These are phyloP conservation scores for Lasioglossum vierecki DNA, from an alignment of 2,888 invertebrate genomes.

Conservation along the genomic window DNA sequence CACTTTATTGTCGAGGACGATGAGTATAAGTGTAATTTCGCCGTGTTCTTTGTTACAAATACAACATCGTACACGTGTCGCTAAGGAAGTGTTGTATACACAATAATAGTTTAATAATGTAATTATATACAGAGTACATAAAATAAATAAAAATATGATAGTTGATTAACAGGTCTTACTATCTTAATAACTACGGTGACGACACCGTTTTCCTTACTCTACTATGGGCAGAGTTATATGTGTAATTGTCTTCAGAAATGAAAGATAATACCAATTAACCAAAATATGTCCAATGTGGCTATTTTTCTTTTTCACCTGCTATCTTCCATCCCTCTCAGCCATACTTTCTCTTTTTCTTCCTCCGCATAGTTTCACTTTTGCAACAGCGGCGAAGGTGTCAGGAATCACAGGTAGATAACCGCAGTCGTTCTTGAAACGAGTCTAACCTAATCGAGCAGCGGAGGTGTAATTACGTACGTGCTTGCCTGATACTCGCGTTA, in stretches of 20 bases:
- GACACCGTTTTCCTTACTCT: too few relatives aligned
- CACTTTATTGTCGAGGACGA: background rate
- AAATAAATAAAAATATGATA: too few relatives aligned
- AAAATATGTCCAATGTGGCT: background rate
- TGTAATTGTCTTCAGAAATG: background rate
- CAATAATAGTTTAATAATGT: too few relatives aligned
- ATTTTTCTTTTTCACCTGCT: background rate
- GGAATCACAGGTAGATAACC: constrained; percentile 26
- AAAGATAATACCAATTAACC: background rate
- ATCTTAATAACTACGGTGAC: too few relatives aligned
- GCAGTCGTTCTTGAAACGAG: constrained; percentile 8
- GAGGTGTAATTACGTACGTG: constrained; percentile 44
- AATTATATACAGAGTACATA: too few relatives aligned
- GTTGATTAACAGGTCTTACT: too few relatives aligned
- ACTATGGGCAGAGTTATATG: background rate
- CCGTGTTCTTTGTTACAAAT: too few relatives aligned
- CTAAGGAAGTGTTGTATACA: too few relatives aligned
- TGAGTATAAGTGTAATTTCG: too few relatives aligned
- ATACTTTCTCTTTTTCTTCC: background rate
- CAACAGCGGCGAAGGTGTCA: background rate
- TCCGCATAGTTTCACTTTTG: background rate
- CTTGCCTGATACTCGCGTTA: constrained; percentile 34
- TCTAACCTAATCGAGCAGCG: constrained; percentile 42
- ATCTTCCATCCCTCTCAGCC: background rate
- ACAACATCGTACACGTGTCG: too few relatives aligned